Conservation (phyloP, 1,140 invertebrate species). For the Ceratina calcarata region DNA sequence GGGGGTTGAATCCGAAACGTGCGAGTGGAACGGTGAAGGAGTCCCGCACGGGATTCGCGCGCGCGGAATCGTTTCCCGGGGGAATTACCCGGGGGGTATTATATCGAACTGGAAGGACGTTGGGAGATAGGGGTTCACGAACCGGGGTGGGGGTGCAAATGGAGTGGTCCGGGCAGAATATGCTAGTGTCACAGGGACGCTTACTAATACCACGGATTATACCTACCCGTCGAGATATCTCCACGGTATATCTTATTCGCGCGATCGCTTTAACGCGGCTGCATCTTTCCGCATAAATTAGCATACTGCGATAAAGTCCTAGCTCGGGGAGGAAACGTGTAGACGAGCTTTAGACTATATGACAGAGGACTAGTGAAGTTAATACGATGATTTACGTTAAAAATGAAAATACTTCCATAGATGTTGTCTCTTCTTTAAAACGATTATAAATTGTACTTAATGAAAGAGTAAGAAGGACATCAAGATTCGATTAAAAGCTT, state of each 20-base stretch:
- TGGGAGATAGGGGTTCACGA: conserved; percentile 57
- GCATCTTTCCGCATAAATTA: conserved; percentile 60
- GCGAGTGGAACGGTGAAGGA: conserved; percentile 49
- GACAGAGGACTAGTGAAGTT: conserved; percentile 18
- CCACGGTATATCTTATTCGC: conserved; percentile 65
- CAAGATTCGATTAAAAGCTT: no score
- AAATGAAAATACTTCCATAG: not conserved
- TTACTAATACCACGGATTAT: conserved; percentile 68
- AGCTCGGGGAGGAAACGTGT: conserved; percentile 40
- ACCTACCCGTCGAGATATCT: conserved; percentile 55
- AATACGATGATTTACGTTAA: not conserved
- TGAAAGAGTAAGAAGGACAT: no score
- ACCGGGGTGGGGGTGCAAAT: conserved; percentile 53
- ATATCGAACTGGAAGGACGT: conserved; percentile 75
- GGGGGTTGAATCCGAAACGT: conserved; percentile 69
- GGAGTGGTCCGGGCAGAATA: conserved; percentile 63
- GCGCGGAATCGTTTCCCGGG: conserved; percentile 75
- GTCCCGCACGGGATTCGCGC: conserved; percentile 74
- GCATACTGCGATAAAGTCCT: conserved; percentile 58
- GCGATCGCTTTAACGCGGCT: conserved; percentile 56
- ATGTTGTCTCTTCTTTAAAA: no score
- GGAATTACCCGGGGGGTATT: conserved; percentile 73
- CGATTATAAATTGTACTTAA: not conserved
- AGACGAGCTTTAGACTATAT: conserved; percentile 25
- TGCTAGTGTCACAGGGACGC: conserved; percentile 66